These are phyloP conservation scores for Xiphophorus hellerii DNA, from an alignment of 2,113 vertebrate genomes.

Conservation along the genomic window DNA sequence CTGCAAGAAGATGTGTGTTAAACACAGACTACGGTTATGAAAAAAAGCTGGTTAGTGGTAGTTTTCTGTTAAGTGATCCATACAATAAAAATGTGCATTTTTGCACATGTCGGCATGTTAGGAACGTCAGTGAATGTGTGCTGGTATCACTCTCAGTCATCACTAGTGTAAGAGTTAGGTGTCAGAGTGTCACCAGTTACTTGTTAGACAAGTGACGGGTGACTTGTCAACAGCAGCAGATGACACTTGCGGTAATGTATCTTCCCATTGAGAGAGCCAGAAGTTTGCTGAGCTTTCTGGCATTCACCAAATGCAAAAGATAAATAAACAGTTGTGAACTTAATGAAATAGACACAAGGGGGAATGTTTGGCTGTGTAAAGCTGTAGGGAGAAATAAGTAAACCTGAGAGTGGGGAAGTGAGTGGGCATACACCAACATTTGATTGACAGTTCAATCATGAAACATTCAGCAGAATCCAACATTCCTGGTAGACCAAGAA, in stretches of 20 bases:
- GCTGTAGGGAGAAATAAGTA: slow-evolving; percentile 2
- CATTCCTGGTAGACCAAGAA: background rate
- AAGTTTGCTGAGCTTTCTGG: slow-evolving; percentile 30
- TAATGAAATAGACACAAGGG: background rate
- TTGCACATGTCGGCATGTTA: background rate
- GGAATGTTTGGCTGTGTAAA: background rate
- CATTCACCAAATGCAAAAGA: background rate
- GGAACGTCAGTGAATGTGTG: background rate
- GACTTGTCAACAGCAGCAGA: slow-evolving; percentile 33
- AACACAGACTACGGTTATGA: background rate
- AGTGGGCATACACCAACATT: slow-evolving; percentile 28
- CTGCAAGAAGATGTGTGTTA: too few relatives aligned
- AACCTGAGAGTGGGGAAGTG: slow-evolving; percentile 5
- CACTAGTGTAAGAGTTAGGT: slow-evolving; percentile 39
- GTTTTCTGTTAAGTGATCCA: background rate
- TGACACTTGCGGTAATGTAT: slow-evolving; percentile 28
- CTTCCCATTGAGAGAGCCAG: slow-evolving; percentile 20
- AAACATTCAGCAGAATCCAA: slow-evolving; percentile 25
- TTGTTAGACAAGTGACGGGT: slow-evolving; percentile 32
- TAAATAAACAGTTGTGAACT: slow-evolving; percentile 4
- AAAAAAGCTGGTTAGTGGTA: background rate
- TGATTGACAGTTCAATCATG: slow-evolving; percentile 43
- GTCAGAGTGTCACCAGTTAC: slow-evolving; percentile 60
- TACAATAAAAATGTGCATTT: slow-evolving; percentile 5
- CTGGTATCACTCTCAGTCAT: slow-evolving; percentile 36